Evolutionary conservation across 2,888 invertebrate species (phyloP).

Genomic region (Syrphus vitripennis): DNA sequence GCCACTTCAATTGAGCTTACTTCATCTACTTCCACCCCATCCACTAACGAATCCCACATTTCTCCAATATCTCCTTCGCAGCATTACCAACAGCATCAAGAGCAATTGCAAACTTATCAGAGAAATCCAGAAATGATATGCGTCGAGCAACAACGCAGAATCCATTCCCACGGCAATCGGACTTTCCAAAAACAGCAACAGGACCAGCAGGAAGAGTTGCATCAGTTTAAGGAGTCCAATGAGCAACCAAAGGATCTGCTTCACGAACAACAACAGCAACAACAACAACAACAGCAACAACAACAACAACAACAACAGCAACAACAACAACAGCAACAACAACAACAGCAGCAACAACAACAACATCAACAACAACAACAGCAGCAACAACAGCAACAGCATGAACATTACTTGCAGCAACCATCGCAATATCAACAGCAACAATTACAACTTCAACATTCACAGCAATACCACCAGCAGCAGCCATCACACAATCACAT

Average conservation of each 20-base stretch:
- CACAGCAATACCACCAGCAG: conserved; percentile 47
- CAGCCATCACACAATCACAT: conserved; percentile 49
- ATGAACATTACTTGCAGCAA: conserved; percentile 28
- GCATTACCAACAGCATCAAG: conserved; percentile 64
- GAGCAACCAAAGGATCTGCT: conserved; percentile 52
- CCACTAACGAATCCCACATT: conserved; percentile 74
- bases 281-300: conserved; percentile 50
- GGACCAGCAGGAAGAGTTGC: conserved; percentile 39
- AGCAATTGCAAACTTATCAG: conserved; percentile 50
- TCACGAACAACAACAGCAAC: conserved; percentile 52
- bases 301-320: conserved; percentile 58
- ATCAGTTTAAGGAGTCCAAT: conserved; percentile 41
- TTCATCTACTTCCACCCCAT: conserved; percentile 72
- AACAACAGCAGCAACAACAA: background rate
- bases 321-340: conserved; percentile 11
- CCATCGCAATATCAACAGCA: conserved; percentile 47
- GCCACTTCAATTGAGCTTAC: conserved; percentile 56
- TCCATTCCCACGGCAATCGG: conserved; percentile 8
- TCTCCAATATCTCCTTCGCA: conserved; percentile 72
- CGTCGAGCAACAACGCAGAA: conserved; percentile 67
- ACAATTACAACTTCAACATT: conserved; percentile 52
- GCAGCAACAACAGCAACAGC: conserved; percentile 54
- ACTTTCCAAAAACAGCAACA: conserved; percentile 42
- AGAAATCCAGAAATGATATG: conserved; percentile 50
- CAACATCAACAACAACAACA: conserved; percentile 42